Conservation (phyloP, 2,797 vertebrate genomes). For the Catharus ustulatus region DNA sequence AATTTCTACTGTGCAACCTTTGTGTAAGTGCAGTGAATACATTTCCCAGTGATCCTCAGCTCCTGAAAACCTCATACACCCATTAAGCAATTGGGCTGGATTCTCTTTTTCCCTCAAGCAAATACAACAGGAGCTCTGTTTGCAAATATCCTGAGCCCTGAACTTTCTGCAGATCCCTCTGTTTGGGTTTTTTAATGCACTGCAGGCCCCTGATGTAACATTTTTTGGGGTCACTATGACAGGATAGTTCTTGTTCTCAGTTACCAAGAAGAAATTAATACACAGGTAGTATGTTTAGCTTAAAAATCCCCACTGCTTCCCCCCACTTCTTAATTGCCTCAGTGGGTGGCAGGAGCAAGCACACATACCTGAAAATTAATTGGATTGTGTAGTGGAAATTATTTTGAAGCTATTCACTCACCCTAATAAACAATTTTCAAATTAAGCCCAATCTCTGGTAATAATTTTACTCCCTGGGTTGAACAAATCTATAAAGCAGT, state of each 20-base stretch:
- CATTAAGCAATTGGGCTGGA: background rate
- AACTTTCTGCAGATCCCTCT: background rate
- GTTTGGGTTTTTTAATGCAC: background rate
- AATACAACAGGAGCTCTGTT: background rate
- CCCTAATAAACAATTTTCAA: constrained; percentile 66
- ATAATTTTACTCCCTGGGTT: constrained; percentile 60
- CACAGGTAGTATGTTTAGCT: background rate
- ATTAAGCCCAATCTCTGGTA: constrained; percentile 57
- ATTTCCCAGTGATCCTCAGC: background rate
- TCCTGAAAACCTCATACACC: background rate
- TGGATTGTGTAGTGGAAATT: constrained; percentile 54
- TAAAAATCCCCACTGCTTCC: constrained; percentile 7
- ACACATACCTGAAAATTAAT: constrained; percentile 67
- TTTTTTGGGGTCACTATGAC: background rate
- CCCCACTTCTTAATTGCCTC: constrained; percentile 35
- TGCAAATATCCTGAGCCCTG: background rate
- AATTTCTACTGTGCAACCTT: background rate
- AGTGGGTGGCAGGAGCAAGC: constrained; percentile 46
- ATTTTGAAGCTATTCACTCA: constrained; percentile 68
- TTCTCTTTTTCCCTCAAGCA: background rate
- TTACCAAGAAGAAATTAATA: constrained; percentile 14
- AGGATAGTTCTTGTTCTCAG: constrained; percentile 33
- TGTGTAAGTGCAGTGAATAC: background rate
- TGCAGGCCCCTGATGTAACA: background rate
- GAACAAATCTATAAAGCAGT: constrained; percentile 56